Conservation (phyloP, 2,888 invertebrate genomes). For the Watsonalla cultraria region DNA sequence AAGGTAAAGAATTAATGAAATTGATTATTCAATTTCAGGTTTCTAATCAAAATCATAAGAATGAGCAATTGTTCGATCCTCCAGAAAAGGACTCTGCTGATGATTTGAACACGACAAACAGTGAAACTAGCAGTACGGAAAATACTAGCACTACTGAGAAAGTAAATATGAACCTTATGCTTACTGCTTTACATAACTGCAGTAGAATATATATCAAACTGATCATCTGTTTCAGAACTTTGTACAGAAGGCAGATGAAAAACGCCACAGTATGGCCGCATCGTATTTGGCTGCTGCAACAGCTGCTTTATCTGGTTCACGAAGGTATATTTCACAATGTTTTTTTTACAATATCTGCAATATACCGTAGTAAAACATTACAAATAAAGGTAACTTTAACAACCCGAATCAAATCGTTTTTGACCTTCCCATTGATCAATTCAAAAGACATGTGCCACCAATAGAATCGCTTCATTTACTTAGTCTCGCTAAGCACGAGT, state of each 20-base stretch:
- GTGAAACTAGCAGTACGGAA: slow-evolving; percentile 46
- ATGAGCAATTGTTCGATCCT: slow-evolving; percentile 39
- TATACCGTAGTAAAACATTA: no score
- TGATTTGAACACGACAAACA: slow-evolving; percentile 42
- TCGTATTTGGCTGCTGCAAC: slow-evolving; percentile 64
- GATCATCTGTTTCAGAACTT: slow-evolving; percentile 22
- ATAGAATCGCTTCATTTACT: no score
- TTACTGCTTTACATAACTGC: not conserved
- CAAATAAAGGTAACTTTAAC: no score
- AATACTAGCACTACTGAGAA: slow-evolving; percentile 43
- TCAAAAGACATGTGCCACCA: no score
- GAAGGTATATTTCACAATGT: slow-evolving; percentile 28
- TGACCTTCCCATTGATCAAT: no score
- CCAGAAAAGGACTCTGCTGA: slow-evolving; percentile 60
- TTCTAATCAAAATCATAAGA: slow-evolving; percentile 10
- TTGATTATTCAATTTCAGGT: slow-evolving; percentile 10
- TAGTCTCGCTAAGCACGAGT: no score
- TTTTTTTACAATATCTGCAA: not conserved
- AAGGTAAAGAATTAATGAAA: not conserved
- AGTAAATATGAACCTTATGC: slow-evolving; percentile 15
- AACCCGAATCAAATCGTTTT: no score
- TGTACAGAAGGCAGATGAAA: slow-evolving; percentile 28
- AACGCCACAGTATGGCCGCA: slow-evolving; percentile 58
- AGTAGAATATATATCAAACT: not conserved
- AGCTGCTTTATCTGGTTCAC: slow-evolving; percentile 46